Evolutionary conservation across 2,888 invertebrate genomes (phyloP), one percentile per base, ranked within the genome.

Genomic region (Ormyrus nitidulus): DNA sequence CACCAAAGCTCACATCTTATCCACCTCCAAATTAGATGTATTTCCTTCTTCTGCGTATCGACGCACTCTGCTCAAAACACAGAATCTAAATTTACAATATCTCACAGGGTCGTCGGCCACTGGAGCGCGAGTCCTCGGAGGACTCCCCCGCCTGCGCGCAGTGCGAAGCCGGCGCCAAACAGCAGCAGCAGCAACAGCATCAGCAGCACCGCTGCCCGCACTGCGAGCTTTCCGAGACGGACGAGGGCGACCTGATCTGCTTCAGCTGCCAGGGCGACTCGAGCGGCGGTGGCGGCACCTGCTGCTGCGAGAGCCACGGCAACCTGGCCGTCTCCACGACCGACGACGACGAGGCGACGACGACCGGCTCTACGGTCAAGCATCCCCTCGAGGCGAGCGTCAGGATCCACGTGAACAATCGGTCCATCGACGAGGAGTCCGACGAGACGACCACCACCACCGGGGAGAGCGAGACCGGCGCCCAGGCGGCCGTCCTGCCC

Each of bases 241-340:
- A 86, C 71, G 88, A 89, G 44, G 83, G 86, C 9, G 89, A 90
- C 81, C 84, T 90, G 6, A 90, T 90, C 74, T 90, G 90, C 81
- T 90, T 90, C 80, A 86, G 86, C 10, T 90, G 90, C 65, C 89
- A 89, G 76, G 88, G 84, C 84, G 87, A 65, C 48, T 69, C 75
- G 46, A n/a, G 13, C 64, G 19, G 13, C 11, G 34, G 83, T 34
- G 34, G 34, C 34, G 34, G 82, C 71, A 80, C 64, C 84, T 65
- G 80, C 85, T 81, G 77, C 83, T 85, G 0, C 58, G 54, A 49
- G 56, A 70, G n/a, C 13, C 48, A 6, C 19, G 77, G 44, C 84
- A 84, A 9, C 82, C 79, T 13, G 81, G 81, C 10, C 10, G 13
- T 54, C 13, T 9, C 66, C 13, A 68, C 79, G 9, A 80, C 75